These are phyloP conservation scores for Myathropa florea DNA, from an alignment of 2,888 invertebrate genomes.

Conservation along the genomic window DNA sequence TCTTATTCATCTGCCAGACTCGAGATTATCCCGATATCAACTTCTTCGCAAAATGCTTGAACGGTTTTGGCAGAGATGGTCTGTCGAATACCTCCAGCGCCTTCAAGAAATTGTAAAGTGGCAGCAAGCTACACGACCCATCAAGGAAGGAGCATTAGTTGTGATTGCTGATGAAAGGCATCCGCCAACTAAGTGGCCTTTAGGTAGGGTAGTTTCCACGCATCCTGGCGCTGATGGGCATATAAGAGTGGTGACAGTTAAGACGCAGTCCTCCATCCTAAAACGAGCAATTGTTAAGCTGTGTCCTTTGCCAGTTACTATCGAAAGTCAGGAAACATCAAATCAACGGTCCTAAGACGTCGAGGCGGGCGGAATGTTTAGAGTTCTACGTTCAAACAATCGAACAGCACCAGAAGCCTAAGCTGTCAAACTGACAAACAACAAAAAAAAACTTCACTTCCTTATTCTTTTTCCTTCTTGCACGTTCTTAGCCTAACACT, in stretches of 20 bases:
- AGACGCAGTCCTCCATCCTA: neutral
- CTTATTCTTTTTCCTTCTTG: no score
- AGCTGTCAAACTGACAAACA: no score
- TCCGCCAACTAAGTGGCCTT: slow-evolving; percentile 41
- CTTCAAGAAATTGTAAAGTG: slow-evolving; percentile 11
- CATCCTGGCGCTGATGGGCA: slow-evolving; percentile 37
- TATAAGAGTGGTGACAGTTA: slow-evolving; percentile 28
- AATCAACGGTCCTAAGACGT: slow-evolving; percentile 28
- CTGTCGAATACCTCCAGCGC: slow-evolving; percentile 29
- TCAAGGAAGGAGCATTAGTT: slow-evolving; percentile 21
- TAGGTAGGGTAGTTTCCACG: slow-evolving; percentile 26
- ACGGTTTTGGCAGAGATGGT: slow-evolving; percentile 29
- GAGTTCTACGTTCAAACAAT: no score
- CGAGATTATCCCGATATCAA: slow-evolving; percentile 1
- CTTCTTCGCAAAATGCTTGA: slow-evolving; percentile 10
- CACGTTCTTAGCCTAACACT: no score
- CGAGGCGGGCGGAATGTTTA: slow-evolving; percentile 36
- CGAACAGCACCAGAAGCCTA: no score
- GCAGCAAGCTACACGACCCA: slow-evolving; percentile 1
- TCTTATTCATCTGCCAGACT: neutral
- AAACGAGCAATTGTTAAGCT: slow-evolving; percentile 18
- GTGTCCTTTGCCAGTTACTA: slow-evolving; percentile 1
- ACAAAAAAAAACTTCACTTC: no score
- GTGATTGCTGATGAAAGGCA: slow-evolving; percentile 34
- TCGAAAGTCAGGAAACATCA: no score